Evolutionary conservation across 2,888 invertebrate species (phyloP).

Genomic region (Drosophila rubida): DNA sequence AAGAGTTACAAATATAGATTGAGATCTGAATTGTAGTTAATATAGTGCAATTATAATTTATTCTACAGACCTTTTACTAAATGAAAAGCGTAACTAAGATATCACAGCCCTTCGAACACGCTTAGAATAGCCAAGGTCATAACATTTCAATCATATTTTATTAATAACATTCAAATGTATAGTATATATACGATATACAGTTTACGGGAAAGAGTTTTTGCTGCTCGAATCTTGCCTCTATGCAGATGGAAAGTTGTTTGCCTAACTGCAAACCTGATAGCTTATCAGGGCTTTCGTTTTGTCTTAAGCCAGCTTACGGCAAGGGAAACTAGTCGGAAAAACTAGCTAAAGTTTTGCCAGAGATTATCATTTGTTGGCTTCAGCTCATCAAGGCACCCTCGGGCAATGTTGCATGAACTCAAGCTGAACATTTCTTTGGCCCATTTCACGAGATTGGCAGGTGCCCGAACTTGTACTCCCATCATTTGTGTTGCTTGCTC

Average conservation of each 20-base stretch:
- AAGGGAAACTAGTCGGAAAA: slow-evolving; percentile 15
- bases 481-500: slow-evolving; percentile 13
- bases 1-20: too few relatives aligned
- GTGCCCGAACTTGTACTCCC: slow-evolving; percentile 36
- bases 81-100: neutral
- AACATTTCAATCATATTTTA: neutral
- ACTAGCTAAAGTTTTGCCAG: slow-evolving; percentile 6
- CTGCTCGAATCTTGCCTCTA: neutral
- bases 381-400: slow-evolving; percentile 2
- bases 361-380: slow-evolving; percentile 23
- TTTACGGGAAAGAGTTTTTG: neutral
- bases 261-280: neutral
- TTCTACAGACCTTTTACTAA: neutral
- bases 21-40: neutral
- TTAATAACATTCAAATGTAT: neutral
- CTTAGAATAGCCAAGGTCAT: neutral
- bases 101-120: neutral
- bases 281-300: slow-evolving; percentile 3
- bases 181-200: too few relatives aligned
- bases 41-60: neutral
- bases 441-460: slow-evolving; percentile 52
- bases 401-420: slow-evolving; percentile 9
- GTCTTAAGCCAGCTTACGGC: slow-evolving; percentile 3
- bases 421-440: slow-evolving; percentile 30
- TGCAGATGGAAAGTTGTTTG: slow-evolving; percentile 1